These are phyloP conservation scores for Glyptemys insculpta DNA, from an alignment of 2,797 vertebrate species.

Conservation along the genomic window DNA sequence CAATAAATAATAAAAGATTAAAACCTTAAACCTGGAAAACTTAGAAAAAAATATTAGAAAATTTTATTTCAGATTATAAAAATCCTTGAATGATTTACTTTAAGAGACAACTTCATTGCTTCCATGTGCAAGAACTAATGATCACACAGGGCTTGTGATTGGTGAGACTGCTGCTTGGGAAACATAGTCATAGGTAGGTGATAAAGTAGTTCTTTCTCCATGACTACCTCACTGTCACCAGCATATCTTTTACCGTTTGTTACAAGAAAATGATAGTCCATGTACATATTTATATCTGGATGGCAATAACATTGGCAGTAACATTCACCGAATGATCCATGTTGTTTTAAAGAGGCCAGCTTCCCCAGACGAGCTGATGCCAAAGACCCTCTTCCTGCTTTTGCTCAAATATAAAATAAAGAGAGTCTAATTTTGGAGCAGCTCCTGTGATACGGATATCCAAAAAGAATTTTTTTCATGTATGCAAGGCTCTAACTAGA, in stretches of 20 bases:
- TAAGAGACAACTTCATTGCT: slow-evolving; percentile 86
- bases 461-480: neutral
- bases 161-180: slow-evolving; percentile 68
- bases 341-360: slow-evolving; percentile 56
- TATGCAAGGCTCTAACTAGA: neutral
- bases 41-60: slow-evolving; percentile 86
- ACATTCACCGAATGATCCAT: slow-evolving; percentile 8
- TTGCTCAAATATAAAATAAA: neutral
- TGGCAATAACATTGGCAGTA: slow-evolving; percentile 56
- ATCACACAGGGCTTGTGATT: slow-evolving; percentile 53
- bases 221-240: slow-evolving; percentile 75
- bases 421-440: neutral
- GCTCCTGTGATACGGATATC: neutral
- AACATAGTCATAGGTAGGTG: slow-evolving; percentile 71
- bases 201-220: slow-evolving; percentile 79
- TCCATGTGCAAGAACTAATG: slow-evolving; percentile 82
- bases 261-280: slow-evolving; percentile 72
- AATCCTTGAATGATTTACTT: slow-evolving; percentile 85
- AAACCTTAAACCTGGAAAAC: slow-evolving; percentile 87
- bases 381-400: neutral
- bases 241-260: slow-evolving; percentile 75
- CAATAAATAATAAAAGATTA: slow-evolving; percentile 89
- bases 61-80: slow-evolving; percentile 89
- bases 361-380: rapidly evolving
- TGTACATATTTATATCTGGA: slow-evolving; percentile 66